phyloP scores from a whole-genome alignment of 2,888 invertebrate species.

The Aspidapion aeneum region DNA sequence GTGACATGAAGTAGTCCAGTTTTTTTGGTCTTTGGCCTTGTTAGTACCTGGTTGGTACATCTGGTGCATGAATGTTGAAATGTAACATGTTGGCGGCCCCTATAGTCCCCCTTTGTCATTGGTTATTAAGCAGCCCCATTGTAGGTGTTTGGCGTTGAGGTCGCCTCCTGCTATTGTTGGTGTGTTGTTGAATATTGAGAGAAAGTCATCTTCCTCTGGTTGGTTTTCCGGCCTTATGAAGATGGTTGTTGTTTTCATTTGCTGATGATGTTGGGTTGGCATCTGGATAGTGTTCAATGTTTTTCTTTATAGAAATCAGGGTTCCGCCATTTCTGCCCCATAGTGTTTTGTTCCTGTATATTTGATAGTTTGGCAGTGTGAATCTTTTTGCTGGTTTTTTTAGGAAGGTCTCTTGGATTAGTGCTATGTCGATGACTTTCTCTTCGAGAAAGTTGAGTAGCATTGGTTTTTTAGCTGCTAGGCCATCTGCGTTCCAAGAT shows the following conservation, averaged over 20 bases:
- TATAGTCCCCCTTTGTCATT: background rate
- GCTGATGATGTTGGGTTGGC: background rate
- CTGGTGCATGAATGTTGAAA: background rate
- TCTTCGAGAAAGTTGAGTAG: background rate
- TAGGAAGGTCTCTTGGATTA: background rate
- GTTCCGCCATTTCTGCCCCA: too few species aligned
- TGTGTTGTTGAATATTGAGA: background rate
- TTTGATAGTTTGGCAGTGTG: background rate
- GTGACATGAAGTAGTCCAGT: background rate
- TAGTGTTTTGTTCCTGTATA: background rate
- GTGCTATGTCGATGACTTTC: background rate
- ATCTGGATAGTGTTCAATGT: too few species aligned
- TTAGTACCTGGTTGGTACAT: background rate
- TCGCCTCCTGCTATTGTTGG: background rate
- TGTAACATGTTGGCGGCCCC: background rate
- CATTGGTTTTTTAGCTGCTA: background rate
- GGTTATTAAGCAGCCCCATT: background rate
- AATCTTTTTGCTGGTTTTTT: background rate
- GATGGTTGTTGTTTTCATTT: background rate
- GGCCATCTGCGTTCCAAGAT: background rate
- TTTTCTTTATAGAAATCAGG: too few species aligned
- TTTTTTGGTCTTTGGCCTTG: background rate
- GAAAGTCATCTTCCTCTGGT: background rate
- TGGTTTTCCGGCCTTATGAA: background rate
- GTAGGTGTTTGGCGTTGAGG: background rate